Conservation (phyloP, 2,888 invertebrate genomes). For the Muscina levida region DNA sequence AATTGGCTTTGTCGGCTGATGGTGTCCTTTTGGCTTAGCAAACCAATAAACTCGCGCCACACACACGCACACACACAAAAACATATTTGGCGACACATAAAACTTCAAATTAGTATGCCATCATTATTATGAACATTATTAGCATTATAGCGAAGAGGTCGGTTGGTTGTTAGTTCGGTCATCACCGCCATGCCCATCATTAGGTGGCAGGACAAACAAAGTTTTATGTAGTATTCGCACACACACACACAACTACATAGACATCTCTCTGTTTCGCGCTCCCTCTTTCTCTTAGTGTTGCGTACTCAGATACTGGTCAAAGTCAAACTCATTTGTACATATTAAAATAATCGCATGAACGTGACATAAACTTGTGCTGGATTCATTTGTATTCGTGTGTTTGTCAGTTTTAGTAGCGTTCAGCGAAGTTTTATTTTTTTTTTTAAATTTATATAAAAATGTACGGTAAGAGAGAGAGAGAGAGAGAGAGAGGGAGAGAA, state of each 20-base stretch:
- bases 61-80: conserved; percentile 25
- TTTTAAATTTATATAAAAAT: no score
- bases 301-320: conserved; percentile 27
- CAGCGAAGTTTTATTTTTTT: no score
- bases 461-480: not conserved
- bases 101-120: conserved; percentile 37
- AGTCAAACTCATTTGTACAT: conserved; percentile 62
- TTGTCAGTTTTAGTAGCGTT: not conserved
- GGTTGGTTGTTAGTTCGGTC: no score
- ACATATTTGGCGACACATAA: conserved; percentile 20
- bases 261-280: no score
- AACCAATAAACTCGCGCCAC: conserved; percentile 22
- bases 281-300: not conserved
- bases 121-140: conserved; percentile 51
- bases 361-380: conserved; percentile 55
- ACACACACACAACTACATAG: conserved; percentile 26
- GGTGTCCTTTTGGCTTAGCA: not conserved
- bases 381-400: conserved; percentile 22
- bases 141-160: conserved; percentile 51
- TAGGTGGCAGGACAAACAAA: conserved; percentile 20
- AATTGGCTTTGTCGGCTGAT: conserved; percentile 15
- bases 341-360: conserved; percentile 61
- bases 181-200: conserved; percentile 40
- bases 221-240: conserved; percentile 11
- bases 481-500: no score